phyloP scores from a whole-genome alignment of 2,888 invertebrate genomes.

The Eupithecia insigniata region DNA sequence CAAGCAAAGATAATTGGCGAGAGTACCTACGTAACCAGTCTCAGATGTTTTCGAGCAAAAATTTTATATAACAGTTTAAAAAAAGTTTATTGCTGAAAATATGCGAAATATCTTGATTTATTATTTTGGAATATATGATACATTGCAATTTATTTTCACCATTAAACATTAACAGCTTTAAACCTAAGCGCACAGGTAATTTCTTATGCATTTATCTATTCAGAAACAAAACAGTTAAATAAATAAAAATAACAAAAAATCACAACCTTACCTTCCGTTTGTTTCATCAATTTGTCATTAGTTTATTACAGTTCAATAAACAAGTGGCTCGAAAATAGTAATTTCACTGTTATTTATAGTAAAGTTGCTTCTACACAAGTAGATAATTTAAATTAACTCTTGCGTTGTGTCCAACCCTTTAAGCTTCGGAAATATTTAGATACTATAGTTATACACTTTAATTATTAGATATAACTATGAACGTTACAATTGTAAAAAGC shows the following conservation, averaged over 20 bases:
- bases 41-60: background rate
- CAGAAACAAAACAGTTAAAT: background rate
- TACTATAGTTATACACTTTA: background rate
- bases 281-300: background rate
- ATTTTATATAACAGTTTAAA: background rate
- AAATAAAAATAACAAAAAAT: background rate
- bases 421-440: background rate
- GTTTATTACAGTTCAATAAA: background rate
- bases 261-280: background rate
- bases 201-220: background rate
- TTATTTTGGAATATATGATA: background rate
- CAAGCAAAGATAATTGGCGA: background rate
- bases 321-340: background rate
- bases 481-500: background rate
- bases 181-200: background rate
- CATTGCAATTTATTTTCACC: background rate
- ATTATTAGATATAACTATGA: background rate
- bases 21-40: background rate
- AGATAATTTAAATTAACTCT: background rate
- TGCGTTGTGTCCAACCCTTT: background rate
- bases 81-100: background rate
- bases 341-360: background rate
- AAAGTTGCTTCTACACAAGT: background rate
- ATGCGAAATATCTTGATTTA: background rate
- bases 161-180: constrained; percentile 3